These are phyloP conservation scores for Allacma fusca DNA, from an alignment of 2,888 invertebrate genomes.

Conservation along the genomic window DNA sequence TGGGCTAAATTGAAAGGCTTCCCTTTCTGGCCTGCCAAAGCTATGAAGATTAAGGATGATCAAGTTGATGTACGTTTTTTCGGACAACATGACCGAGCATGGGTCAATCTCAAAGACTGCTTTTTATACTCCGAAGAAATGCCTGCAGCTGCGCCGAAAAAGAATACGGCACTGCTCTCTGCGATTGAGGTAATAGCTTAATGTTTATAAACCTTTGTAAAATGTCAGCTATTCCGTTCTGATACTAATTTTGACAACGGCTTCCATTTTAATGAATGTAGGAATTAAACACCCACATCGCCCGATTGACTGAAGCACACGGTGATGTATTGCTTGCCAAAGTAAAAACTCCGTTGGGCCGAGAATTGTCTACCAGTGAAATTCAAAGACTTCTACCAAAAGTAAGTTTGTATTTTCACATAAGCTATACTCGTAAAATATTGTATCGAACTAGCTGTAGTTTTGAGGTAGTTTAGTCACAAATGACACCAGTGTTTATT, in stretches of 20 bases:
- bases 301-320: slow-evolving; percentile 75
- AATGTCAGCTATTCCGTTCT: no score
- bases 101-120: slow-evolving; percentile 85
- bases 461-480: no score
- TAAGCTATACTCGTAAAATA: no score
- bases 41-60: slow-evolving; percentile 73
- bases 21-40: slow-evolving; percentile 97
- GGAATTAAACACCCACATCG: slow-evolving; percentile 80
- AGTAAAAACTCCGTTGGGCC: slow-evolving; percentile 74
- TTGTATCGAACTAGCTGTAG: no score
- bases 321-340: slow-evolving; percentile 78
- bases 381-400: slow-evolving; percentile 73
- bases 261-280: no score
- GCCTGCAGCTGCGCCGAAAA: slow-evolving; percentile 66
- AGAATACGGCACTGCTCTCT: slow-evolving; percentile 66
- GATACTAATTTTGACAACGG: no score
- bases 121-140: slow-evolving; percentile 79
- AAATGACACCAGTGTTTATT: no score
- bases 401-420: slow-evolving; percentile 55
- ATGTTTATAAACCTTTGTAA: neutral
- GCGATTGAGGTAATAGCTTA: slow-evolving; percentile 35
- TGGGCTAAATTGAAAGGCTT: slow-evolving; percentile 98
- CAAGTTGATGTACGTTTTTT: slow-evolving; percentile 91
- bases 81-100: slow-evolving; percentile 91
- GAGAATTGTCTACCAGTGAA: slow-evolving; percentile 71